Percentiles rank a stretch among this genome's conserved stretches.
phyloP scores from a whole-genome alignment of 2,888 invertebrate genomes.

The Drosophila emarginata region DNA sequence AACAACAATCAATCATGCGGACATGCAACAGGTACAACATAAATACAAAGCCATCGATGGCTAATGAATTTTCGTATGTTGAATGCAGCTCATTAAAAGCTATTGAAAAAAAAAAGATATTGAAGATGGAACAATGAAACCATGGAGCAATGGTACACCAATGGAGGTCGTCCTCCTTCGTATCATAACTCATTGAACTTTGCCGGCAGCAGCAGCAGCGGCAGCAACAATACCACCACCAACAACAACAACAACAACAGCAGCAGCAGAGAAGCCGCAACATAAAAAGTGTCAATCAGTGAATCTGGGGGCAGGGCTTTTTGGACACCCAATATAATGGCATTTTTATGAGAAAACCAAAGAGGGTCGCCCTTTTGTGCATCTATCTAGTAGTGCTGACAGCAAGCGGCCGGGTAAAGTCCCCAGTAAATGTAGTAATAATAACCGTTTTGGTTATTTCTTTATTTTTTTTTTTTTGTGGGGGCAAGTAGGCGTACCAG shows the following conservation, averaged over 20 bases:
- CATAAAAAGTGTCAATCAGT: conserved; percentile 71
- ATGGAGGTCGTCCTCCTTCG: conserved; percentile 22
- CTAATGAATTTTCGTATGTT: conserved; percentile 64
- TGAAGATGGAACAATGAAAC: conserved; percentile 34
- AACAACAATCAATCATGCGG: conserved; percentile 10
- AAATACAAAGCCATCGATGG: conserved; percentile 20
- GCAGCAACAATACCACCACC: conserved; percentile 36
- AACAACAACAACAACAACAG: conserved; percentile 19
- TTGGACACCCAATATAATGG: conserved; percentile 45
- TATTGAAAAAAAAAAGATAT: conserved; percentile 15
- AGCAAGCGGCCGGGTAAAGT: conserved; percentile 31
- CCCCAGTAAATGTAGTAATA: conserved; percentile 37
- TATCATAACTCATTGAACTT: conserved; percentile 74
- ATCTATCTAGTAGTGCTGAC: conserved; percentile 9
- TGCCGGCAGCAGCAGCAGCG: conserved; percentile 48
- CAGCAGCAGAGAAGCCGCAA: conserved; percentile 42
- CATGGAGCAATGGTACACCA: conserved; percentile 32
- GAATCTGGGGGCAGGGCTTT: conserved; percentile 42
- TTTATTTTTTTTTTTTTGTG: too few relatives aligned
- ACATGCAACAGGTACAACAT: conserved; percentile 11
- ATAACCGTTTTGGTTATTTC: too few relatives aligned
- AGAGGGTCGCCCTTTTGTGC: conserved; percentile 9
- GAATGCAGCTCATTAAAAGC: conserved; percentile 61
- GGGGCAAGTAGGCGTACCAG: conserved; percentile 31
- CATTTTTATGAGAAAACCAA: conserved; percentile 36